A percentile compares a stretch with the other conserved stretches of the same genome.
These are phyloP conservation scores for Drosophila bocki DNA, from an alignment of 1,140 invertebrate species.

Conservation along the genomic window DNA sequence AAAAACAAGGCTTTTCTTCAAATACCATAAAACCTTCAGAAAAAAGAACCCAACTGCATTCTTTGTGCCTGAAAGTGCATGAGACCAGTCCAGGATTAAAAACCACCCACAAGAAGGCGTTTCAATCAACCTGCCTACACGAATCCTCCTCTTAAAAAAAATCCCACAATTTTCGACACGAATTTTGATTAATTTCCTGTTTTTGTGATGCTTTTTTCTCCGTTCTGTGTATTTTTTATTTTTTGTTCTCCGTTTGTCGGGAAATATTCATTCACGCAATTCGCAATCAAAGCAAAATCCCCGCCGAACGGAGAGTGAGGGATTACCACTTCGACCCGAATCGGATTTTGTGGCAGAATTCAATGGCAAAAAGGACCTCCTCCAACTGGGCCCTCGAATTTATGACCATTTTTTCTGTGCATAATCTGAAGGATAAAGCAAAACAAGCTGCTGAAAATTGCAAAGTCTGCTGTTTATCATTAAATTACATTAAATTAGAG, in stretches of 20 bases:
- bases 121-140: slow-evolving; percentile 41
- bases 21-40: not conserved
- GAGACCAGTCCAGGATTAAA: slow-evolving; percentile 28
- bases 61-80: slow-evolving; percentile 39
- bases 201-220: slow-evolving; percentile 13
- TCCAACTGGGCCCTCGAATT: not conserved
- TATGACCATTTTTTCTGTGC: not conserved
- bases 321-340: slow-evolving; percentile 16
- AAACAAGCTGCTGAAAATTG: not conserved
- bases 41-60: slow-evolving; percentile 15
- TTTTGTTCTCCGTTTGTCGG: slow-evolving; percentile 22
- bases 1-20: not conserved
- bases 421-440: not conserved
- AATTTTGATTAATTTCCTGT: slow-evolving; percentile 64
- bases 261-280: slow-evolving; percentile 40
- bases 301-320: slow-evolving; percentile 19
- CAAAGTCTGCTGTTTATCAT: not conserved
- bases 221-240: not conserved
- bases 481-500: not conserved
- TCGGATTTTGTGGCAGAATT: slow-evolving; percentile 15
- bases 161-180: slow-evolving; percentile 34
- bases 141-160: slow-evolving; percentile 7
- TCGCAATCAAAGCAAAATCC: slow-evolving; percentile 47
- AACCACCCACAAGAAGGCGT: slow-evolving; percentile 65
- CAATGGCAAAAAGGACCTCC: slow-evolving; percentile 15